A percentile compares a stretch with the other conserved stretches of the same genome.
These are phyloP conservation scores for Cryptomyrus ogoouensis DNA, from an alignment of 2,113 vertebrate species.

Conservation along the genomic window DNA sequence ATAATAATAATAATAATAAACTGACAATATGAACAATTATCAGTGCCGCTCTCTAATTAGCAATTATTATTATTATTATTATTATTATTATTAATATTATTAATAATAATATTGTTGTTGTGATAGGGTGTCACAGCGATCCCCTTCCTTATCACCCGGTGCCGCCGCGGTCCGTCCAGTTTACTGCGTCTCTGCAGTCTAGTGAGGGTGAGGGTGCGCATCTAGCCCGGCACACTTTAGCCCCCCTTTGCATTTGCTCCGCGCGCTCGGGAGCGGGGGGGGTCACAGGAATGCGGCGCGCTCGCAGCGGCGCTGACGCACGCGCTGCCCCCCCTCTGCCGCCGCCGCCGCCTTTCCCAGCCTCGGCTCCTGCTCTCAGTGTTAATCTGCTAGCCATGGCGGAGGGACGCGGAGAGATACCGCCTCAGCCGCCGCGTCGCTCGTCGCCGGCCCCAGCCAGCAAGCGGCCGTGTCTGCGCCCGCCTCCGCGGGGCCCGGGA, in stretches of 20 bases:
- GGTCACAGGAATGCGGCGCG: constrained; percentile 42
- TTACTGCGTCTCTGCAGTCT: background rate
- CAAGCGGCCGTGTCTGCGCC: constrained; percentile 81
- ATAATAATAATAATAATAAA: background rate
- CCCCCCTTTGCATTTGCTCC: background rate
- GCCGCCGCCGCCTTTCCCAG: constrained; percentile 40
- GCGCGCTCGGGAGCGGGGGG: background rate
- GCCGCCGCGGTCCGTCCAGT: background rate
- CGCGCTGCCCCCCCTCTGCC: constrained; percentile 19
- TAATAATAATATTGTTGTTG: background rate
- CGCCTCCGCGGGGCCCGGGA: constrained; percentile 63
- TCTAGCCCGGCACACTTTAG: background rate
- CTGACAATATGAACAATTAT: background rate
- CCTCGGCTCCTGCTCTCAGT: constrained; percentile 55
- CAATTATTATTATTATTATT: background rate
- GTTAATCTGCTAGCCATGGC: constrained; percentile 86
- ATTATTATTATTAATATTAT: background rate
- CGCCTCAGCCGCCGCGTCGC: constrained; percentile 66
- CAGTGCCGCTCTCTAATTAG: background rate
- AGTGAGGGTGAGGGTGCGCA: background rate
- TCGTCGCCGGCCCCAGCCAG: constrained; percentile 67
- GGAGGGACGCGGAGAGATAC: constrained; percentile 84
- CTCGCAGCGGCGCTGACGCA: constrained; percentile 58
- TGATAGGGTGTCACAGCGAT: background rate
- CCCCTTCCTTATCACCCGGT: background rate